These are phyloP conservation scores for Pungitius pungitius DNA, from an alignment of 2,113 vertebrate species.

Conservation along the genomic window DNA sequence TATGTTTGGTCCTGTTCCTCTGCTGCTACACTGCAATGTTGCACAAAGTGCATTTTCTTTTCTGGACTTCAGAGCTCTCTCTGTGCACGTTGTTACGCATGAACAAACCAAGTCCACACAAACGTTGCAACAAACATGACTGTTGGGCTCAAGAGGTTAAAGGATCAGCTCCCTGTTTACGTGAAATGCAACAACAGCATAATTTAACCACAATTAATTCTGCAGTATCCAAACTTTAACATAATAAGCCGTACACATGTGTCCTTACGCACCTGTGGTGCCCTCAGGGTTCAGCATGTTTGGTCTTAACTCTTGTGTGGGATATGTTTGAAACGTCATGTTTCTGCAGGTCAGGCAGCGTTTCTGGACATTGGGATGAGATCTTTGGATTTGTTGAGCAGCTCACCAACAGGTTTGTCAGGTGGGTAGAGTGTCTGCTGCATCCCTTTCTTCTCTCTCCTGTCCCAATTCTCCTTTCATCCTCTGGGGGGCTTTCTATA, in stretches of 20 bases:
- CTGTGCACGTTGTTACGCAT: background rate
- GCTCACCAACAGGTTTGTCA: constrained; percentile 92
- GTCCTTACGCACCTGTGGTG: background rate
- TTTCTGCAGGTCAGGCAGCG: constrained; percentile 88
- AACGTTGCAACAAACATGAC: background rate
- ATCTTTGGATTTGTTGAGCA: constrained; percentile 92
- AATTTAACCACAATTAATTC: background rate
- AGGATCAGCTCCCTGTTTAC: background rate
- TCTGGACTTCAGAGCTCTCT: background rate
- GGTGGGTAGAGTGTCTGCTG: constrained; percentile 72
- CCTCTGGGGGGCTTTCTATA: background rate
- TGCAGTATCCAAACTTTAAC: background rate
- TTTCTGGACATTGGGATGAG: constrained; percentile 89
- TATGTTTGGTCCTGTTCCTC: constrained; percentile 60
- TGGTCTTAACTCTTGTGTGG: background rate
- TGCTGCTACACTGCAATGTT: constrained; percentile 15
- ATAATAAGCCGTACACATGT: background rate
- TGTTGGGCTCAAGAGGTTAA: background rate
- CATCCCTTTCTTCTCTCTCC: background rate
- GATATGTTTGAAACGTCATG: background rate
- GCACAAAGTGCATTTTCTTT: background rate
- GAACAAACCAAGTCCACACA: background rate
- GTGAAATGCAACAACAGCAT: background rate
- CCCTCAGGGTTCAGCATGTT: background rate
- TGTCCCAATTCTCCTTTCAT: background rate